These are phyloP conservation scores for Tridacna gigas DNA, from an alignment of 2,888 invertebrate species.

Conservation along the genomic window DNA sequence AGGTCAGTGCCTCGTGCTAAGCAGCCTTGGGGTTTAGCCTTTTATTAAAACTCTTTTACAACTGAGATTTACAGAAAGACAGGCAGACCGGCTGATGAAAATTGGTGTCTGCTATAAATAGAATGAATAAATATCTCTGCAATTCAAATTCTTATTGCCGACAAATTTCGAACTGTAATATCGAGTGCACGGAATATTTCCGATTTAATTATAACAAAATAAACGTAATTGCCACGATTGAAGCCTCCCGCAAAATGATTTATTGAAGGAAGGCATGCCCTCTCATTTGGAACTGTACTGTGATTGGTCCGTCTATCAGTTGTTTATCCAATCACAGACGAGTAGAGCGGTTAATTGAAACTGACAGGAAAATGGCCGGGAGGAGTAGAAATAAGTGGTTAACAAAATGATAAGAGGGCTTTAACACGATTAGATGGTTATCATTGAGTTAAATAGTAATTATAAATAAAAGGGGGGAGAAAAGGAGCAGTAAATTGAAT, in stretches of 20 bases:
- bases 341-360: constrained; percentile 41
- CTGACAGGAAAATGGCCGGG: constrained; percentile 55
- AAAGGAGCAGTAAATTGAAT: constrained; percentile 63
- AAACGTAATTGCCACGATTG: constrained; percentile 13
- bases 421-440: constrained; percentile 61
- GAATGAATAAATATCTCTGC: no score
- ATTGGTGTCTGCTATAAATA: no score
- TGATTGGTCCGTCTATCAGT: constrained; percentile 32
- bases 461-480: constrained; percentile 58
- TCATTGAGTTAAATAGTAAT: constrained; percentile 58
- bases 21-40: no score
- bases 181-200: neutral
- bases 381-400: constrained; percentile 46
- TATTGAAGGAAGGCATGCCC: constrained; percentile 9
- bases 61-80: no score
- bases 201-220: constrained; percentile 18
- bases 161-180: no score
- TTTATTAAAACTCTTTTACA: no score
- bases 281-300: neutral
- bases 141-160: neutral
- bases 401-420: constrained; percentile 58
- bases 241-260: constrained; percentile 3
- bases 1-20: no score
- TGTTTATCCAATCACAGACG: constrained; percentile 38
- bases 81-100: no score